phyloP scores from a whole-genome alignment of 2,888 invertebrate genomes.

The Drosophila nigricruria region DNA sequence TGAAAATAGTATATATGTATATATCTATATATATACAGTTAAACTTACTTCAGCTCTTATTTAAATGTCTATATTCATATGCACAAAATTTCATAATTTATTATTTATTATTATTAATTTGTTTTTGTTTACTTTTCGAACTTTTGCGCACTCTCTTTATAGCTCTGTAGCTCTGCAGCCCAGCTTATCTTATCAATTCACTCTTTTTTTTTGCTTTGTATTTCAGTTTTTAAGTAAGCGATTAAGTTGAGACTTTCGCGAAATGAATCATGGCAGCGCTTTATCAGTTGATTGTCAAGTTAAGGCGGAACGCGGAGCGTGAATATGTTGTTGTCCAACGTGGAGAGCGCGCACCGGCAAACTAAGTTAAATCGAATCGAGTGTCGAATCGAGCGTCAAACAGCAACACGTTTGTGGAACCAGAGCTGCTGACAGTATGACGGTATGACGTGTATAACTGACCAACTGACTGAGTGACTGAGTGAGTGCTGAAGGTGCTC shows the following conservation, averaged over 20 bases:
- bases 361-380: constrained; percentile 59
- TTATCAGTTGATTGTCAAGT: constrained; percentile 36
- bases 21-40: background rate
- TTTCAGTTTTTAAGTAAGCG: constrained; percentile 27
- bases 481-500: constrained; percentile 23
- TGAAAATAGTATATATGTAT: background rate
- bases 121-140: constrained; percentile 33
- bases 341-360: constrained; percentile 72
- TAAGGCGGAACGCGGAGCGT: constrained; percentile 41
- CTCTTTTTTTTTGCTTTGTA: constrained; percentile 20
- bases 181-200: constrained; percentile 43
- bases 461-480: constrained; percentile 45
- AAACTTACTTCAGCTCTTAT: constrained; percentile 17
- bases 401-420: constrained; percentile 44
- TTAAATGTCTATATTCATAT: background rate
- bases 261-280: constrained; percentile 36
- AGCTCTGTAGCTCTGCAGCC: background rate
- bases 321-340: constrained; percentile 56
- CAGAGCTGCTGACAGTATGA: constrained; percentile 43
- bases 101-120: background rate
- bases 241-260: constrained; percentile 30
- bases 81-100: constrained; percentile 1
- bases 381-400: constrained; percentile 26
- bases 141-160: background rate
- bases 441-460: constrained; percentile 33